Evolutionary conservation across 2,888 invertebrate genomes (phyloP), one percentile per base, ranked within the genome.

Genomic region (Amorpha juglandis): DNA sequence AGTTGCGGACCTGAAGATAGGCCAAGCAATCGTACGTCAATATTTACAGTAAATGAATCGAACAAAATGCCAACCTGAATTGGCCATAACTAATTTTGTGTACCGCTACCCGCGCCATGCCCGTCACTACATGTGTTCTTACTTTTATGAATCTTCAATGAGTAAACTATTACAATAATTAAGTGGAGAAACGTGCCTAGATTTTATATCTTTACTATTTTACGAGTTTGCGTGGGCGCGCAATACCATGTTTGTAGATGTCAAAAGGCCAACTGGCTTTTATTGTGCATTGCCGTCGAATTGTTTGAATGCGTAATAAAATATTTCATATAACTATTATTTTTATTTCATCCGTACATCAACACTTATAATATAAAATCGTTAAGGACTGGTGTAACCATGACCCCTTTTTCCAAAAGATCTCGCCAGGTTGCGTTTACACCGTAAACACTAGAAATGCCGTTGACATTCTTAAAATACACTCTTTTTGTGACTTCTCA

Each of bases 31-130:
- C n/a, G 16, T 16, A 35, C 55, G 55, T 58, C 42, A 58, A 58
- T 42, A 58, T 42, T 58, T 12, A 38, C 58, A 58, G 58, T 38
- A 42, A 42, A 58, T 58, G 58, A 58, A 58, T 58, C 58, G 19
- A 42, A 42, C 42, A 58, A 38, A 58, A 38, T 19, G 38, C 19
- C 38, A 19, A 19, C 19, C 58, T 38, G 58, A 42, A 58, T 38
- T 58, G 42, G 58, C 19, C 38, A 58, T 58, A 58, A 58, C 58
- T 42, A 58, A 42, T 58, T 58, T 58, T 6, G 27, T 27, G 58
- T 58, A 58, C 58, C 58, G 58, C 58, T 58, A 58, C 19, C 19
- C 19, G 58, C 6, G 11, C 38, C 58, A 9, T 38, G 42, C 38
- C n/a, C 35, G 38, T 3, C 19, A 58, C 42, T 58, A 58, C 58